Base-by-base conservation (phyloP, 1,140 invertebrate species). In the Hylaeus volcanicus region DNA sequence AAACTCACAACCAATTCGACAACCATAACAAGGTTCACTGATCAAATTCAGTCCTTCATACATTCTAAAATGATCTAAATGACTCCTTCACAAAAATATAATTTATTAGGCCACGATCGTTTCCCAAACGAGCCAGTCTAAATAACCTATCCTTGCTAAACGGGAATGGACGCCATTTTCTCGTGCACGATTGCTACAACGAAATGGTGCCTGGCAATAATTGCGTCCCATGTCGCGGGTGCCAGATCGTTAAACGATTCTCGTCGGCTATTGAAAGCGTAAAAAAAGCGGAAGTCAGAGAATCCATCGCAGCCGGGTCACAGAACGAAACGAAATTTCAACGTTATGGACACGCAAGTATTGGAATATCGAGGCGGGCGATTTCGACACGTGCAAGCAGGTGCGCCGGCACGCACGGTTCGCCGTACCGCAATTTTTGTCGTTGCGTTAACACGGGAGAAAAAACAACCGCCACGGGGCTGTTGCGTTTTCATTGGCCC, bases 281-380 rank as follows among this genome's bases (percentile, higher is more conserved):
- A 66, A 79, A 79, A 79, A 79, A 79, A 74, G 61, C 71, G 77
- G 71, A 79, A 79, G 70, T 65, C 70, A 71, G 43, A 66, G 65
- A 79, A 65, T 79, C 70, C 77, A 79, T 74, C 65, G 71, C 26
- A 63, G 75, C 39, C 11, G 68, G n/a, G 6, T 5, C 48, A n/a
- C 78, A 74, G 64, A 78, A 76, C 70, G 74, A 87, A 88, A 84
- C 81, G 77, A 83, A 88, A 82, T 85, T 84, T 70, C 69, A 39
- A 72, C 51, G 72, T 64, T 80, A 74, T 75, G 56, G 45, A 75
- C 85, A 72, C 68, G 64, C 74, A 60, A 63, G 74, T 37, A 77
- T 69, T 56, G 74, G 73, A 63, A 76, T 66, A 83, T 80, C 66
- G 73, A 9, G 45, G 45, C 48, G 51, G 5, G 37, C 43, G 43